Conservation (phyloP, 1,140 invertebrate genomes). For the Pseudomyrmex dendroicus region DNA sequence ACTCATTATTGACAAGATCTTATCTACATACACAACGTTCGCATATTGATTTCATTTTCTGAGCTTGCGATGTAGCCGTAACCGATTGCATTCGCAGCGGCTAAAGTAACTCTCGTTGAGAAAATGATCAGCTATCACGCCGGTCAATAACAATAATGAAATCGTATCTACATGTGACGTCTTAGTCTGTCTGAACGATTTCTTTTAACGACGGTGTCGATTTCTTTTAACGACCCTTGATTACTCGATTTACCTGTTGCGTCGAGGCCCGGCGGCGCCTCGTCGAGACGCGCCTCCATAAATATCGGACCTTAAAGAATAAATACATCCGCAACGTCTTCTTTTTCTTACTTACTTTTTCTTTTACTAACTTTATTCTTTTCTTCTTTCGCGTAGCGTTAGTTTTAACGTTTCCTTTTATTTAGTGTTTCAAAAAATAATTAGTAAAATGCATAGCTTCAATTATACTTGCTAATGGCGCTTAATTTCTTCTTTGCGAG, state of each 20-base stretch:
- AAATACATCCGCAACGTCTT: slow-evolving; percentile 18
- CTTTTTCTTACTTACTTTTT: neutral
- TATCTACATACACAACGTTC: neutral
- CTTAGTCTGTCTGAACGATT: neutral
- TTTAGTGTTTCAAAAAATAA: neutral
- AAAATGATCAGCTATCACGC: slow-evolving; percentile 1
- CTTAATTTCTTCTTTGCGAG: neutral
- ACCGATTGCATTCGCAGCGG: neutral
- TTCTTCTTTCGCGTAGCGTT: neutral
- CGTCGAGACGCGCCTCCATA: slow-evolving; percentile 10
- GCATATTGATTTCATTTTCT: neutral
- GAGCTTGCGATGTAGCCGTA: neutral
- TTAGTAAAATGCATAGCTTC: neutral
- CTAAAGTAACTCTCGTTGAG: neutral
- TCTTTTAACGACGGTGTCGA: neutral
- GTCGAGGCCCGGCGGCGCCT: neutral
- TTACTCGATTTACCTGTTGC: slow-evolving; percentile 56
- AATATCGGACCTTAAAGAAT: slow-evolving; percentile 34
- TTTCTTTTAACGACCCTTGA: slow-evolving; percentile 50
- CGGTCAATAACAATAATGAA: slow-evolving; percentile 26
- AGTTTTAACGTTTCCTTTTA: slow-evolving; percentile 15
- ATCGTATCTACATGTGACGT: slow-evolving; percentile 35
- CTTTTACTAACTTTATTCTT: neutral
- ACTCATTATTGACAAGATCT: slow-evolving; percentile 10
- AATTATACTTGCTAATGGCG: neutral